Conservation (phyloP, 2,888 invertebrate genomes). For the Zootermopsis nevadensis region DNA sequence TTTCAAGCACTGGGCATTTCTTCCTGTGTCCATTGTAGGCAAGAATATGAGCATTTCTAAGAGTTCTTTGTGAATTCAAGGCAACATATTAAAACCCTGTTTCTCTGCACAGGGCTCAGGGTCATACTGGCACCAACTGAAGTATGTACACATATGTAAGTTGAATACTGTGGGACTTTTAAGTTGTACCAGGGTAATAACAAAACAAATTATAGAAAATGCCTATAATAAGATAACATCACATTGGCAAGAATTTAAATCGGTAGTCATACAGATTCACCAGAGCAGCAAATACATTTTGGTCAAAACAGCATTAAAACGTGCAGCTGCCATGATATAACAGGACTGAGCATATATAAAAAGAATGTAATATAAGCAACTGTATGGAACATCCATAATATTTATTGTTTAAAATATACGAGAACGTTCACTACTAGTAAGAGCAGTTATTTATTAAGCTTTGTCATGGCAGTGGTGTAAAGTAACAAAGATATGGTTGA, state of each 20-base stretch:
- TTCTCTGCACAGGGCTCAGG: not conserved
- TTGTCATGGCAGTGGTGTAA: not conserved
- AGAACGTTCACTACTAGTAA: not conserved
- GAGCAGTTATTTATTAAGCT: not conserved
- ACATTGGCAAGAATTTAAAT: not conserved
- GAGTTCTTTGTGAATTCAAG: not conserved
- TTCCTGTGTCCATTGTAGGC: not conserved
- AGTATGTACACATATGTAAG: not conserved
- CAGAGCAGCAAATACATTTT: too few species aligned
- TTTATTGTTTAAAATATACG: not conserved
- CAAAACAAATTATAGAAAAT: not conserved
- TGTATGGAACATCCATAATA: not conserved
- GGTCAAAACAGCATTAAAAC: too few species aligned
- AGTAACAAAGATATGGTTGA: not conserved
- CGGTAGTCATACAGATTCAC: not conserved
- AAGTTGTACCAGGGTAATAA: not conserved
- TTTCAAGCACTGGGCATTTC: constrained; percentile 1
- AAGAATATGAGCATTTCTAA: constrained; percentile 25
- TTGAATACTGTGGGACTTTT: not conserved
- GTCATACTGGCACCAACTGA: constrained; percentile 20
- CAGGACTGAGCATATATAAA: not conserved
- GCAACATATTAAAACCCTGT: constrained; percentile 24
- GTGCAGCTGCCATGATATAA: not conserved
- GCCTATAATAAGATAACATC: not conserved
- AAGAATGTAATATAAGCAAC: not conserved